phyloP scores from a whole-genome alignment of 1,140 invertebrate species.

The Limonius californicus region DNA sequence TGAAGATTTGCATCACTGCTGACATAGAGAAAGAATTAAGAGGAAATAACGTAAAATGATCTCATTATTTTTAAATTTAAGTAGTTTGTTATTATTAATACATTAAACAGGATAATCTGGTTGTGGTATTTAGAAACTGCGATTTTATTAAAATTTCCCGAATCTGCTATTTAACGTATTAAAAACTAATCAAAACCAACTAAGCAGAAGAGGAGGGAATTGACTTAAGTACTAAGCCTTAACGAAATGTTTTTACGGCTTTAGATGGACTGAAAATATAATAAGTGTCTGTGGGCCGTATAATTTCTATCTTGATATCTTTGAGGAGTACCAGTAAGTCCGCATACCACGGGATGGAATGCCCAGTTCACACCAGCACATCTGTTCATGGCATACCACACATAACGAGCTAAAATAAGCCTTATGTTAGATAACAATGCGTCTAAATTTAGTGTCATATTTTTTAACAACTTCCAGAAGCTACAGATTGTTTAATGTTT shows the following conservation, averaged over 20 bases:
- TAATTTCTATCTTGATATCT: conserved; percentile 14
- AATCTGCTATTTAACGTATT: too few relatives aligned
- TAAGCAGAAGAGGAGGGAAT: too few relatives aligned
- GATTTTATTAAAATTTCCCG: too few relatives aligned
- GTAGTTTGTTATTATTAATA: too few relatives aligned
- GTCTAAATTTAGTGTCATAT: conserved; percentile 12
- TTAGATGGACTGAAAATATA: neutral
- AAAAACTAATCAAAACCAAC: too few relatives aligned
- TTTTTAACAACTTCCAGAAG: neutral
- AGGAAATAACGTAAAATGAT: too few relatives aligned
- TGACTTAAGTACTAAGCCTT: too few relatives aligned
- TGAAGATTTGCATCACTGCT: too few relatives aligned
- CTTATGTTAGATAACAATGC: conserved; percentile 13
- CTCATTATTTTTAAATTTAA: too few relatives aligned
- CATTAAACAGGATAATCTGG: too few relatives aligned
- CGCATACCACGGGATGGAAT: conserved; percentile 22
- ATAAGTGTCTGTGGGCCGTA: neutral
- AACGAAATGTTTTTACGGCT: neutral
- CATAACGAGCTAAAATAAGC: conserved; percentile 9
- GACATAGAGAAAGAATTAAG: too few relatives aligned
- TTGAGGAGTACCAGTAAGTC: conserved; percentile 17
- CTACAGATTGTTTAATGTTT: neutral
- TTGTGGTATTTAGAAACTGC: too few relatives aligned
- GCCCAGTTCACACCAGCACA: conserved; percentile 21
- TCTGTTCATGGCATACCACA: conserved; percentile 17